phyloP scores from a whole-genome alignment of 1,140 invertebrate genomes.

The Zaprionus africanus region DNA sequence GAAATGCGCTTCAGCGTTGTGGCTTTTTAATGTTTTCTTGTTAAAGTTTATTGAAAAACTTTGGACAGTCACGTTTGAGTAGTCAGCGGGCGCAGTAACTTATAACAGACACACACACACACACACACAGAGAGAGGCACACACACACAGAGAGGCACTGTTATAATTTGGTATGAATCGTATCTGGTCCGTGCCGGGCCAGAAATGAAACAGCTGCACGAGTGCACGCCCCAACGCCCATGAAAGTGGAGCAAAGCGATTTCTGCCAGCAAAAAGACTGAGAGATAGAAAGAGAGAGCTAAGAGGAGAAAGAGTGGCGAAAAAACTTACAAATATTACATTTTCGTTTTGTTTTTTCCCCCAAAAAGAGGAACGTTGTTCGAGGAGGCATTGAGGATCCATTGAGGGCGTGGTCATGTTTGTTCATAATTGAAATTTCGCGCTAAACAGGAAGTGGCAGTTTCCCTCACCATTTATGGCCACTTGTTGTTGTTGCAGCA shows the following conservation, averaged over 20 bases:
- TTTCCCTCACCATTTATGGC: slow-evolving; percentile 52
- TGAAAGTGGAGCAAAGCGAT: slow-evolving; percentile 76
- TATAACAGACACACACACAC: slow-evolving; percentile 55
- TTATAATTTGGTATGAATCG: slow-evolving; percentile 23
- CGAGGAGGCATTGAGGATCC: neutral
- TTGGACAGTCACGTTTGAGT: slow-evolving; percentile 82
- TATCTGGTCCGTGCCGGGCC: slow-evolving; percentile 35
- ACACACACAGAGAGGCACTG: slow-evolving; percentile 22
- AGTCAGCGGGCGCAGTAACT: slow-evolving; percentile 72
- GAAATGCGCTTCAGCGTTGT: slow-evolving; percentile 73
- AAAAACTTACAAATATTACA: slow-evolving; percentile 67
- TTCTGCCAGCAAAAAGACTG: slow-evolving; percentile 31
- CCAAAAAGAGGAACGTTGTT: neutral
- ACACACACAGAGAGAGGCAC: too few relatives aligned
- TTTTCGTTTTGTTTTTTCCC: slow-evolving; percentile 51
- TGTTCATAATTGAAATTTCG: slow-evolving; percentile 80
- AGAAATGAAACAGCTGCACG: slow-evolving; percentile 73
- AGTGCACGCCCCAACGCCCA: slow-evolving; percentile 71
- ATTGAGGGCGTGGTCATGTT: slow-evolving; percentile 53
- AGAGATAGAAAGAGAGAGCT: slow-evolving; percentile 34
- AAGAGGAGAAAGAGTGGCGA: neutral
- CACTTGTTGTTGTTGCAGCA: slow-evolving; percentile 61
- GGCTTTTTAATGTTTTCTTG: slow-evolving; percentile 83
- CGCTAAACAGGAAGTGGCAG: slow-evolving; percentile 76
- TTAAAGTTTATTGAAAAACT: slow-evolving; percentile 83